Percentiles rank a stretch among this genome's conserved stretches.
Conservation (phyloP, 1,140 invertebrate species). For the Dreissena rostriformis region DNA sequence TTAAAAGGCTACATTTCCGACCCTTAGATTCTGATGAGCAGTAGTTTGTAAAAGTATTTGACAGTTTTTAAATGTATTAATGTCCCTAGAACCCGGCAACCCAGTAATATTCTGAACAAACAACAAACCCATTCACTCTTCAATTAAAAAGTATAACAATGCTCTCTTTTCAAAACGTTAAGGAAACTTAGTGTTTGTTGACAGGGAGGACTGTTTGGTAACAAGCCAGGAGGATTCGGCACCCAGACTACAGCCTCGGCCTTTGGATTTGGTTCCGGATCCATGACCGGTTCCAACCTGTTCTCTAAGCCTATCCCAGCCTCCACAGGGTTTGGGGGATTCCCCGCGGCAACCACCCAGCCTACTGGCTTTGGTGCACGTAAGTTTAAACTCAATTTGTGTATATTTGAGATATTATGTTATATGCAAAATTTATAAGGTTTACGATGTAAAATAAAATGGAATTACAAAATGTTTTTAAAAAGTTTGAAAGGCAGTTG, state of each 20-base stretch:
- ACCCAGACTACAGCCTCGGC: conserved; percentile 78
- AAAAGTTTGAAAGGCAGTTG: too few relatives aligned
- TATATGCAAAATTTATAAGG: too few relatives aligned
- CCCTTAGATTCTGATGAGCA: too few relatives aligned
- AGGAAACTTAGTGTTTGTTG: neutral
- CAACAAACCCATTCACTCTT: neutral
- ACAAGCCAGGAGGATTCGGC: conserved; percentile 83
- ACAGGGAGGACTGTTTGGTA: conserved; percentile 77
- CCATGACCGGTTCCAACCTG: conserved; percentile 59
- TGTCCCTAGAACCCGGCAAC: too few relatives aligned
- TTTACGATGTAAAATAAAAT: neutral
- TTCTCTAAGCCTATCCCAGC: conserved; percentile 70
- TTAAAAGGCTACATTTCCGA: too few relatives aligned
- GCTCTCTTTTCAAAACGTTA: neutral
- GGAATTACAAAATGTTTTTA: too few relatives aligned
- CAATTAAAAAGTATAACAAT: too few relatives aligned
- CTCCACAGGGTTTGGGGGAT: conserved; percentile 76
- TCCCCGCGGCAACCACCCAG: conserved; percentile 75
- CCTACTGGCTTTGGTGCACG: conserved; percentile 64
- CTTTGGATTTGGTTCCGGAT: conserved; percentile 67
- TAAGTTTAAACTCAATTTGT: conserved; percentile 15
- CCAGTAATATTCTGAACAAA: too few relatives aligned
- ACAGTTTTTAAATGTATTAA: too few relatives aligned
- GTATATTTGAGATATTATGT: neutral
- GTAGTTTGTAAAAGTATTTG: too few relatives aligned